Evolutionary conservation across 2,888 invertebrate species (phyloP), one percentile per base, ranked within the genome.

Genomic region (Punctoribates punctum): DNA sequence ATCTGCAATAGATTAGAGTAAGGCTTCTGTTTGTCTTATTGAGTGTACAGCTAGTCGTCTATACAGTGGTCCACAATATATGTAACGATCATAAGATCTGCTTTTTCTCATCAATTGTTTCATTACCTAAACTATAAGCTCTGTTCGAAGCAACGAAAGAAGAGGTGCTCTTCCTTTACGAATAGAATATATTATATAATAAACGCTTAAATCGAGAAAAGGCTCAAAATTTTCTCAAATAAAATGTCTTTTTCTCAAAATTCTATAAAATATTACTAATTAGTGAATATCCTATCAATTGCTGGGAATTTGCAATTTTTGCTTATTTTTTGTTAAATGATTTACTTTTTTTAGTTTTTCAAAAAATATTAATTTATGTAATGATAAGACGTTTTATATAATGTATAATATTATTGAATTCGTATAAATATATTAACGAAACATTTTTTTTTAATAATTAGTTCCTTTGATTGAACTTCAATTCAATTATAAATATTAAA

Each of bases 21-120:
- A 65, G 67, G 42, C 67, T 67, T 67, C 67, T 46, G 72, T 72
- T 48, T 48, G 72, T 72, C 72, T 72, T 72, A 72, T 70, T 72
- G 72, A 72, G 72, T 72, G 72, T 46, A 72, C 42, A 72, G 72
- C 72, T 72, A 72, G 72, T 72, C 72, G 72, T 72, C 72, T n/a
- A n/a, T n/a, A n/a, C n/a, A n/a, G n/a, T n/a, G n/a, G n/a, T 48
- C 48, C 11, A 48, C 25, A 15, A 25, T 72, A 48, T 25, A 72
- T 27, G 27, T 67, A 38, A 20, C 6, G 54, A 54, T 54, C 20
- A 38, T 11, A 34, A 25, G 72, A 72, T 48, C 72, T 25, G 72
- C 72, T 72, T 72, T 60, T 42, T 70, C 70, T 67, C 67, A 67
- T 67, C 42, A 34, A 67, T 42, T 67, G 17, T 42, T 20, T 67